Evolutionary conservation across 2,797 vertebrate genomes (phyloP), one percentile per base, ranked within the genome.

Genomic region (Anomalospiza imberbis): DNA sequence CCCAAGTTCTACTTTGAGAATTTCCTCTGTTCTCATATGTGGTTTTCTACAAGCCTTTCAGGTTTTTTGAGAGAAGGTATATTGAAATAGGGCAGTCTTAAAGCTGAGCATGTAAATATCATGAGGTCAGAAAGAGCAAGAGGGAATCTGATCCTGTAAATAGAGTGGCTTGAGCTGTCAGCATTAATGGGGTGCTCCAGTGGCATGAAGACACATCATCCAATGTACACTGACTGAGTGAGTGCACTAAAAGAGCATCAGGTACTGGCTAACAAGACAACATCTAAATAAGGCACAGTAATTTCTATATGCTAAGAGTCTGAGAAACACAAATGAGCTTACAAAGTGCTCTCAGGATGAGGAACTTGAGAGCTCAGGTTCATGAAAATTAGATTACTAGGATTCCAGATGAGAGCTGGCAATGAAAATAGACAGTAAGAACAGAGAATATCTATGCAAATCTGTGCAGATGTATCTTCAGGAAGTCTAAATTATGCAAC

Each of bases 321-420:
- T 83, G 63, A 95, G 80, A 54, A 88, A 83, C 68, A 93, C 10
- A 88, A 80, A 85, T 53, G 50, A 85, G 66, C n/a, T 85, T 85
- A 85, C 29, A 77, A 87, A 38, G 50, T 62, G 25, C 83, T 81
- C 54, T 81, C 60, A 66, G 40, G 63, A 93, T 66, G 40, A 81
- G 48, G 62, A 91, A 94, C 54, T 84, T 75, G 83, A 94, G 40
- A 94, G 60, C 53, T 91, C 62, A 81, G 44, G 79, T 86, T 95
- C 89, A 96, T 96, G 66, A 95, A 96, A 96, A 91, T 96, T 96
- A 86, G 88, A 96, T 95, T 84, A 96, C 89, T 93, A 81, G 70
- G 66, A 91, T 81, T 93, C 73, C 62, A 90, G 76, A 93, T 76
- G 83, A 94, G 93, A 95, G 47, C 32, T 86, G 70, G 70, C 62